Base-by-base conservation (phyloP, 2,797 vertebrate genomes). In the Gymnocypris eckloni region DNA sequence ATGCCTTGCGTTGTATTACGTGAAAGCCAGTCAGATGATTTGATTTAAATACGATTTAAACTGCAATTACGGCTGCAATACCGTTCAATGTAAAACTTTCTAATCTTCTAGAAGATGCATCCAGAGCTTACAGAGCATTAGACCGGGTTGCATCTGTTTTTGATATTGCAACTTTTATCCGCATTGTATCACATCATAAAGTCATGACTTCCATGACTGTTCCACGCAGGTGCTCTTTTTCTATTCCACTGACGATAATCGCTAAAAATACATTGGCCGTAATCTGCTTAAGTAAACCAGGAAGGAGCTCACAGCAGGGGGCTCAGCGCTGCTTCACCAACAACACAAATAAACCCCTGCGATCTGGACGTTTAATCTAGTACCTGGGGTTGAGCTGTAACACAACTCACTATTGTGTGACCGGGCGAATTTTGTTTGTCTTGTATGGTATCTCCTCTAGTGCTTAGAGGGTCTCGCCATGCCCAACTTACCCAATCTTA, bases 241-340 rank as follows among this genome's bases (percentile, higher is more conserved):
- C 90, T 88, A 91, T 95, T 92, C 91, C 91, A 78, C 83, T 89
- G 89, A 94, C 95, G 95, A 96, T 96, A 95, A 96, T 96, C 94
- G 93, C 97, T 96, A 97, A 96, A 97, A 96, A 97, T 97, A 96
- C 88, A 94, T 96, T 92, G 94, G 86, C 61, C 87, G 91, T 98
- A 99, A 99, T 97, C 97, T 96, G 86, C 96, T 97, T 97, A 96
- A 88, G 91, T 87, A 89, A 91, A 89, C 92, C 91, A 91, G 92
- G 88, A 92, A 92, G 91, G 91, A 94, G 91, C 92, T 94, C 84
- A 78, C 37, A 52, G 84, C 85, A 85, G 48, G 22, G 25, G 87
- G 78, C 84, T 88, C 56, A 85, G 82, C 54, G 76, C 79, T 86
- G 79, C 89, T 88, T 87, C 83, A 20, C 82, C 79, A 88, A 85